Evolutionary conservation across 2,113 vertebrate species (phyloP).

Genomic region (Indicator indicator): DNA sequence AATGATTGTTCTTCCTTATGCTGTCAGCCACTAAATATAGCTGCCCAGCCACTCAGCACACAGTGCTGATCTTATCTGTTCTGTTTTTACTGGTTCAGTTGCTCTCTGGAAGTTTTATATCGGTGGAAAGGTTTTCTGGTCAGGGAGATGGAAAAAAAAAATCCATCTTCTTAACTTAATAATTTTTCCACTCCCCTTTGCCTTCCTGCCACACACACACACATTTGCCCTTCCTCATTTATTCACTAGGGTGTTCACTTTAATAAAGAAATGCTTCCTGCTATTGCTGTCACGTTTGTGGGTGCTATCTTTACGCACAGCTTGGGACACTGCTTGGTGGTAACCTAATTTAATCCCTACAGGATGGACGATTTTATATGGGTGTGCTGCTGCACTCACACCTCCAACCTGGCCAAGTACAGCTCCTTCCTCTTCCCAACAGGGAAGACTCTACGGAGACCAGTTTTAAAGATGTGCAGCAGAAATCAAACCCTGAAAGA

Average conservation of each 20-base stretch:
- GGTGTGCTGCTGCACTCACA: background rate
- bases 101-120: slow-evolving; percentile 46
- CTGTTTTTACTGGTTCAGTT: slow-evolving; percentile 66
- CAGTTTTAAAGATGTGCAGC: background rate
- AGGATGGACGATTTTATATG: background rate
- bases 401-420: background rate
- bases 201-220: background rate
- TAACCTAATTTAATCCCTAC: background rate
- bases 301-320: background rate
- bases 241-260: slow-evolving; percentile 26
- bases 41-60: slow-evolving; percentile 32
- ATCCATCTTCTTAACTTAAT: slow-evolving; percentile 63
- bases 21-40: slow-evolving; percentile 50
- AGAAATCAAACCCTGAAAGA: background rate
- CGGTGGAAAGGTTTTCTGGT: slow-evolving; percentile 50
- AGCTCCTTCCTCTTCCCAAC: background rate
- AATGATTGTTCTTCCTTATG: slow-evolving; percentile 26
- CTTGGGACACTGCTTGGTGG: background rate
- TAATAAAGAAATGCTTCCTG: slow-evolving; percentile 27
- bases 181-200: slow-evolving; percentile 43
- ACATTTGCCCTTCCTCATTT: slow-evolving; percentile 57
- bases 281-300: background rate
- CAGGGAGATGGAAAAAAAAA: slow-evolving; percentile 61
- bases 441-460: background rate
- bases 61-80: slow-evolving; percentile 34